Conservation (phyloP, 2,888 invertebrate species). For the Tridacna gigas region DNA sequence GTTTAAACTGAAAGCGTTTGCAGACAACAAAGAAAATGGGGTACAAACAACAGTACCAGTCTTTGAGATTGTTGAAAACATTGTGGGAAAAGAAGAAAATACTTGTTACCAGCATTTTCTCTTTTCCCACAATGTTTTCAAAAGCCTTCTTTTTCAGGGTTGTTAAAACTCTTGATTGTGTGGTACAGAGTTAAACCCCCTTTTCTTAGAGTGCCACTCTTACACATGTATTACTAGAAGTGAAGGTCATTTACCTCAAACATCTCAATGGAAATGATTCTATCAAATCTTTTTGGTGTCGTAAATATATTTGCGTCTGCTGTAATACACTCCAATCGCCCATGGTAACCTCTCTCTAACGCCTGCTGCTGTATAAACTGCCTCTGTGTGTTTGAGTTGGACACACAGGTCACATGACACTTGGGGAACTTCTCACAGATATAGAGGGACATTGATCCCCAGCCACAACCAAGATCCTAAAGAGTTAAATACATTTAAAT, state of each 20-base stretch:
- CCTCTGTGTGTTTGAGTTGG: constrained; percentile 80
- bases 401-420: constrained; percentile 79
- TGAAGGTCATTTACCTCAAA: constrained; percentile 74
- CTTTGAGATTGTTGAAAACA: background rate
- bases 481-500: background rate
- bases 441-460: constrained; percentile 79
- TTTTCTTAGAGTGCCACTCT: background rate
- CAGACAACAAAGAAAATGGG: no score
- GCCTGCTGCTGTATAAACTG: constrained; percentile 73
- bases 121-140: constrained; percentile 7
- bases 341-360: constrained; percentile 62
- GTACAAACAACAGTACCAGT: no score
- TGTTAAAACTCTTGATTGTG: background rate
- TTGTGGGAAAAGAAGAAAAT: background rate
- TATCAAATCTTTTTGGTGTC: constrained; percentile 76
- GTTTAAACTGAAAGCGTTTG: no score
- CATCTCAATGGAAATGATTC: constrained; percentile 81
- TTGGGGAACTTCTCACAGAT: constrained; percentile 77
- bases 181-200: background rate
- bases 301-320: constrained; percentile 77
- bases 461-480: constrained; percentile 81
- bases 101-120: constrained; percentile 4
- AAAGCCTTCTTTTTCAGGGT: background rate
- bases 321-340: constrained; percentile 75
- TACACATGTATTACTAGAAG: background rate